Evolutionary conservation across 2,797 vertebrate species (phyloP), one percentile per base, ranked within the genome.

Genomic region (Lepilemur ruficaudatus): DNA sequence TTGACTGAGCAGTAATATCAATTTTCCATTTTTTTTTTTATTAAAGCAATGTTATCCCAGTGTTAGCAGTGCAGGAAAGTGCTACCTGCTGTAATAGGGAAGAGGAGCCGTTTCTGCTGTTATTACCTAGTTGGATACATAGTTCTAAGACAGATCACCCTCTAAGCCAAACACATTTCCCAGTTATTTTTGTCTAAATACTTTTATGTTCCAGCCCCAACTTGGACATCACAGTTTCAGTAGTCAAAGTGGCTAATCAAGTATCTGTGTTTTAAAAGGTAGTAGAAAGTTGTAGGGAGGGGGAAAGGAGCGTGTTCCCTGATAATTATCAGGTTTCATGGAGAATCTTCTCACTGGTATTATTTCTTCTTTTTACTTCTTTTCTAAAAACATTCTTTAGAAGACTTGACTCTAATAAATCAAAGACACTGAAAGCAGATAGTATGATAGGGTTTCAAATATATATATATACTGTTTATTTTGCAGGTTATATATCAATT

Each of bases 401-500:
- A 84, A 86, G 48, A 73, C 17, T 89, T 92, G 93, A 70, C 25
- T 89, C 11, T 85, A 91, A 96, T 91, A 67, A 90, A 76, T 89
- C 22, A 93, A 95, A 89, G 52, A 94, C 15, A 73, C 5, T 82
- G 30, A 23, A 93, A 81, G 25, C 32, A 88, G 32, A 50, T 78
- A 76, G 7, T 75, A 38, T 67, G 32, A 63, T 46, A 78, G 30
- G 18, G 83, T 93, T 96, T 96, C 65, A 94, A 76, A 46, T 1
- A 0, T 0, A 0, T 52, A 69, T 46, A 35, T 41, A 8, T n/a
- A n/a, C n/a, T 95, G 78, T 91, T 94, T 82, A 41, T 97, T 85
- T 95, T 18, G 0, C 93, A 99, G 99, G 99, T 67, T 99, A 99
- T 38, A 1, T 98, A 96, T 99, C 98, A 25, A 98, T 99, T 96